Percentiles rank a stretch among this genome's conserved stretches.
phyloP scores from a whole-genome alignment of 92 coral and sea anemone genomes.

The Phenganax subtilis region DNA sequence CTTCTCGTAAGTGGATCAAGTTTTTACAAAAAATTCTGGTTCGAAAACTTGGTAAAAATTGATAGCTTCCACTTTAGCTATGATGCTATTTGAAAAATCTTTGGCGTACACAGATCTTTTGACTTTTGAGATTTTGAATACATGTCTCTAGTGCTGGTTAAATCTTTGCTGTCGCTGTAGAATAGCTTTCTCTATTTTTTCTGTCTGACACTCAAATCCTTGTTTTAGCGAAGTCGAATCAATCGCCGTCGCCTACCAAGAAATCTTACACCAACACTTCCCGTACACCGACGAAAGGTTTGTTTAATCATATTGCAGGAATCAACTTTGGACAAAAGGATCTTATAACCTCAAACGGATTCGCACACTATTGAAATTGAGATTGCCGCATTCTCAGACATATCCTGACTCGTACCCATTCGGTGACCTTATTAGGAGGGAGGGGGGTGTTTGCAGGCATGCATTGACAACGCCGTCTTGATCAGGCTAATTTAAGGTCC shows the following conservation, averaged over 20 bases:
- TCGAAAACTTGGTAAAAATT: neutral
- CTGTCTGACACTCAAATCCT: neutral
- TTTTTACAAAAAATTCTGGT: neutral
- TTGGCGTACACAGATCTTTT: too few relatives aligned
- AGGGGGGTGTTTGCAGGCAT: too few relatives aligned
- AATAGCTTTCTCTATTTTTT: neutral
- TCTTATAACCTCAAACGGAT: neutral
- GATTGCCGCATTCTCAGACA: neutral
- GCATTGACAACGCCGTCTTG: too few relatives aligned
- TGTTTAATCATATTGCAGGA: neutral
- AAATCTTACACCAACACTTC: neutral
- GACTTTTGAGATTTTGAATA: too few relatives aligned
- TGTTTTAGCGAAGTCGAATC: conserved; percentile 4
- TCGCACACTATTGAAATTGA: too few relatives aligned
- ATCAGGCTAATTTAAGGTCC: too few relatives aligned
- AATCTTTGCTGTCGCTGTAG: neutral
- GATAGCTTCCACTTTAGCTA: too few relatives aligned
- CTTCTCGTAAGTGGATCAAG: conserved; percentile 9
- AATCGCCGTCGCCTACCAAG: neutral
- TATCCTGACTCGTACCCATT: neutral
- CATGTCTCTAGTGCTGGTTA: neutral
- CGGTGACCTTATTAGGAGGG: too few relatives aligned
- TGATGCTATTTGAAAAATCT: too few relatives aligned
- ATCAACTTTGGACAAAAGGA: neutral
- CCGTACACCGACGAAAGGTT: neutral